Base-by-base conservation (phyloP, 2,888 invertebrate species). In the Megastigmus dorsalis region DNA sequence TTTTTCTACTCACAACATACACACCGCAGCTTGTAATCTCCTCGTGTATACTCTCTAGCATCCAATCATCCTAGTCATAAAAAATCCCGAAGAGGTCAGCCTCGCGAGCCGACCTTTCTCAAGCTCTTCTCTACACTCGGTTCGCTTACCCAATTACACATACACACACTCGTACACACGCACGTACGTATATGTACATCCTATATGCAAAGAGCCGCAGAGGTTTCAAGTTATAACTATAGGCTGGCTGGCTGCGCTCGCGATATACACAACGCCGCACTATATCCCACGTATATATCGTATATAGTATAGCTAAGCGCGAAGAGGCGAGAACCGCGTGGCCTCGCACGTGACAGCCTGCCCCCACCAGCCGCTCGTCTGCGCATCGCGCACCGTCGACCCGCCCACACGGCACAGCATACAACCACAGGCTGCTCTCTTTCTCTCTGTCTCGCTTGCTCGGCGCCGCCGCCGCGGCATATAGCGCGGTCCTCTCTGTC, bases 291-390 rank as follows among this genome's bases (percentile, higher is more conserved):
- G 41, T 41, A 41, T 7, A n/a, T 41, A 26, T 26, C n/a, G 13
- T 28, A 18, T 6, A 30, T 4, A 18, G n/a, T n/a, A n/a, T n/a
- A n/a, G n/a, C n/a, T n/a, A 38, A 41, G 41, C 28, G 15, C 26
- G 28, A 30, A 10, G 20, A 28, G 15, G 48, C 20, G 50, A 26
- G 70, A 54, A 65, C 69, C 76, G 63, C 71, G 75, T 75, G 71
- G 73, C 60, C 74, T 59, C 66, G 76, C 76, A 76, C 76, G 76
- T 76, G 76, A 76, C 76, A 70, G 67, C 26, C 55, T 26, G 26
- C 20, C 76, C 73, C 73, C 76, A 50, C 69, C 62, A 54, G n/a
- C 54, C 26, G 13, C 9, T 26, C n/a, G n/a, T n/a, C 66, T 62
- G 74, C 74, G 66, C 70, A 68, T 50, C 55, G 68, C 10, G 10